These are phyloP conservation scores for Egretta garzetta DNA, from an alignment of 2,113 vertebrate genomes.

Conservation along the genomic window DNA sequence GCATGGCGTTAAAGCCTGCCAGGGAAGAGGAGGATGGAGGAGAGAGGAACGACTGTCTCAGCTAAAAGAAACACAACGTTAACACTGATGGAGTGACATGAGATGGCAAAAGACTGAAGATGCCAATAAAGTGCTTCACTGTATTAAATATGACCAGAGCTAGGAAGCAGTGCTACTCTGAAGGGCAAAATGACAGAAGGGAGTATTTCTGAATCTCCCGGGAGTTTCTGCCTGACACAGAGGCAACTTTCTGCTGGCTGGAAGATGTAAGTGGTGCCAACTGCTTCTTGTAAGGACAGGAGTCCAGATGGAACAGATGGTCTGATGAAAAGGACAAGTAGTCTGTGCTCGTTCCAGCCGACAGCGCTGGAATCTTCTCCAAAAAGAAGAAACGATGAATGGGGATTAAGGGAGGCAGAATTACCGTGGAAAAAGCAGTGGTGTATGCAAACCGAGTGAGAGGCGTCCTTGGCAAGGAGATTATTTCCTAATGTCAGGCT, in stretches of 20 bases:
- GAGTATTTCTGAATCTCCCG: neutral
- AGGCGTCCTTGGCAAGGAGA: neutral
- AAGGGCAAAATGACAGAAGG: neutral
- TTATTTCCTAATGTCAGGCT: constrained; percentile 18
- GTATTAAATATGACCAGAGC: neutral
- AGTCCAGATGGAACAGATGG: constrained; percentile 52
- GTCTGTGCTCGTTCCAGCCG: neutral
- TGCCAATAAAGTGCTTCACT: neutral
- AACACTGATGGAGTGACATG: neutral
- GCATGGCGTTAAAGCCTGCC: neutral
- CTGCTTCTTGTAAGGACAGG: constrained; percentile 4
- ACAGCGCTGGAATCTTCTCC: neutral
- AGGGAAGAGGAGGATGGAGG: neutral
- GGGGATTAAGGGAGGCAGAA: constrained; percentile 28
- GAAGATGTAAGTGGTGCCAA: constrained; percentile 4
- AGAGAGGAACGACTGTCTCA: neutral
- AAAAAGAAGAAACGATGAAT: neutral
- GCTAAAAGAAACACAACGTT: neutral
- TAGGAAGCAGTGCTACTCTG: neutral
- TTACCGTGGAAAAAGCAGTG: neutral
- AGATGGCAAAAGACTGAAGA: neutral
- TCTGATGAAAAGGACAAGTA: constrained; percentile 55
- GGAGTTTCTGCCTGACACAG: neutral
- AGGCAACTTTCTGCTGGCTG: constrained; percentile 22
- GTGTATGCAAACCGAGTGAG: neutral